Evolutionary conservation across 1,140 invertebrate species (phyloP).

Genomic region (Cylas formicarius): DNA sequence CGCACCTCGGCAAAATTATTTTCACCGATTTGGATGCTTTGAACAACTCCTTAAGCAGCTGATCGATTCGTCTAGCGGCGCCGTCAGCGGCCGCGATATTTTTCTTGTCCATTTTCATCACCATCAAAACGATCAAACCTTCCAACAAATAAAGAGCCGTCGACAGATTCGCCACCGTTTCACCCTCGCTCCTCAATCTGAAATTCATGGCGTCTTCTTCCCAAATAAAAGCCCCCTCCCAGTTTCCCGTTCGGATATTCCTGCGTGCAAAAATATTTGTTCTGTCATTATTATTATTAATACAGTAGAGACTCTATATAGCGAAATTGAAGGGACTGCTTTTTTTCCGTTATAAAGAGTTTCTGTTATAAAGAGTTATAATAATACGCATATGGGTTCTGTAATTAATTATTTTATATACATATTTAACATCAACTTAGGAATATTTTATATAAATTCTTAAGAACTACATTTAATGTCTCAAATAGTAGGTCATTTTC

Average conservation of each 20-base stretch:
- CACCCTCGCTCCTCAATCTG: constrained; percentile 25
- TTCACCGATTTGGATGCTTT: constrained; percentile 22
- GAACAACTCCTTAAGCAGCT: constrained; percentile 36
- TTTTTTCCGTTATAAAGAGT: no score
- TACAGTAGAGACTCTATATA: background rate
- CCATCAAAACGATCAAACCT: constrained; percentile 41
- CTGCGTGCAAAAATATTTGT: constrained; percentile 16
- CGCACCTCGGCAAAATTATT: constrained; percentile 37
- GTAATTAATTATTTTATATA: no score
- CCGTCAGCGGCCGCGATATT: constrained; percentile 32
- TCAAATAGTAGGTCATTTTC: no score
- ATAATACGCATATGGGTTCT: no score
- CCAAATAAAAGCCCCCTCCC: constrained; percentile 43
- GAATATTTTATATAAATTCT: no score
- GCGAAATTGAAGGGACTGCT: no score
- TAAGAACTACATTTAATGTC: no score
- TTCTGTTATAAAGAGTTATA: no score
- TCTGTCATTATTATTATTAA: constrained; percentile 6
- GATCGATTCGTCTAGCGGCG: constrained; percentile 12
- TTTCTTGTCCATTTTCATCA: constrained; percentile 42
- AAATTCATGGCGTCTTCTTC: constrained; percentile 39
- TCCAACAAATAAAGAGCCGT: constrained; percentile 41
- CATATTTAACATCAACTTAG: no score
- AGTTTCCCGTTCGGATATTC: constrained; percentile 40
- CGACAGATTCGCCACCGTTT: constrained; percentile 37